Percentiles rank a stretch among this genome's conserved stretches.
Evolutionary conservation across 2,113 vertebrate genomes (phyloP).

Genomic region (Ptilorrhoa leucosticta): DNA sequence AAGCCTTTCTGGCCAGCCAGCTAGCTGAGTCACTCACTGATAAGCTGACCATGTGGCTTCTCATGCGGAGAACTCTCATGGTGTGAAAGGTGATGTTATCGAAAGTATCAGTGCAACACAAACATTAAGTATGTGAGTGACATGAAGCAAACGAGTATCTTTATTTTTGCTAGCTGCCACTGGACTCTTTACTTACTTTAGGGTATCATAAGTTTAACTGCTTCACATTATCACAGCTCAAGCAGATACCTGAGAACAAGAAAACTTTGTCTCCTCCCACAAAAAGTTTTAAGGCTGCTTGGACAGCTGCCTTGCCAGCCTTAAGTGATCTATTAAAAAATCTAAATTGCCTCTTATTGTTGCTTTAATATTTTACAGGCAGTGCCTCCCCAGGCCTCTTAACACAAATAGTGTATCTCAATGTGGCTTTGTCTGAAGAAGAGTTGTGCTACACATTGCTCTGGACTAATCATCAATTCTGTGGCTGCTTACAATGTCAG

Average conservation of each 20-base stretch:
- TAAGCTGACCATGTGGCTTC: neutral
- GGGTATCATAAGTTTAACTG: neutral
- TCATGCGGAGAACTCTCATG: neutral
- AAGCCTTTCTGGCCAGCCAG: neutral
- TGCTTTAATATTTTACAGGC: neutral
- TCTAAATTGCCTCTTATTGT: neutral
- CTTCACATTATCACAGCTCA: neutral
- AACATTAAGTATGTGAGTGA: neutral
- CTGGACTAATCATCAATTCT: neutral
- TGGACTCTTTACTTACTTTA: neutral
- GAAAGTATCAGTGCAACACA: neutral
- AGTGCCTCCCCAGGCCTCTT: neutral
- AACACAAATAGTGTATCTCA: neutral
- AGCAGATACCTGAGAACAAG: slow-evolving; percentile 8
- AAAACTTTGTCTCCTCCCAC: neutral
- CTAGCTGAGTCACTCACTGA: neutral
- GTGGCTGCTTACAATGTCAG: neutral
- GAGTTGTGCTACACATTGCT: neutral
- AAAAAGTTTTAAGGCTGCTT: neutral
- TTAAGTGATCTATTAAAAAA: slow-evolving; percentile 7
- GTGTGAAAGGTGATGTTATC: neutral
- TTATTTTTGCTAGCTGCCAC: neutral
- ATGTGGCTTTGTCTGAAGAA: neutral
- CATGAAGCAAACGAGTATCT: neutral
- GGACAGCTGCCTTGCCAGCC: neutral